These are phyloP conservation scores for Coelinius sp. DNA, from an alignment of 2,888 invertebrate genomes.

Conservation along the genomic window DNA sequence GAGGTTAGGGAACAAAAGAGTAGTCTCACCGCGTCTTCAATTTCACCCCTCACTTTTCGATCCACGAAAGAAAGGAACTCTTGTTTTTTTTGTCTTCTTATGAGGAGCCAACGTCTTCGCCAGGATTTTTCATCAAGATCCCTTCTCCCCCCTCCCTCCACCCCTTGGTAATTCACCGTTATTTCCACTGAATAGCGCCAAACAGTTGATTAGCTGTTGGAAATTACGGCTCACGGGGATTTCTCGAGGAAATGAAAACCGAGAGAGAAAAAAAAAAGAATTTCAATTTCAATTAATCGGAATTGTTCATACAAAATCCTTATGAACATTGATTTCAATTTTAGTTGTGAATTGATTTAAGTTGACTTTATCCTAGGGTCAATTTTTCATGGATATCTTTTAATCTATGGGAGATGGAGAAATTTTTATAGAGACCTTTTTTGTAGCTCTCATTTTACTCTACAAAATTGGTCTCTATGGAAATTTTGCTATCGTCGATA, in stretches of 20 bases:
- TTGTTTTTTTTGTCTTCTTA: neutral
- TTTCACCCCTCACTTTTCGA: constrained; percentile 3
- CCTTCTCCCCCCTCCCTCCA: neutral
- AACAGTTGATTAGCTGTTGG: constrained; percentile 8
- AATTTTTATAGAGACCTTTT: no score
- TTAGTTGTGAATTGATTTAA: no score
- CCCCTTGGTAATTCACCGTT: neutral
- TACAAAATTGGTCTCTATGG: no score
- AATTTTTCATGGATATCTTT: no score
- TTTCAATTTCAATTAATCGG: constrained; percentile 16
- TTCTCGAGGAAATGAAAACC: neutral
- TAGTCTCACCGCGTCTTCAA: neutral
- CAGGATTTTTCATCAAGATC: constrained; percentile 1
- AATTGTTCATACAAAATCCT: neutral
- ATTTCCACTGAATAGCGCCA: neutral
- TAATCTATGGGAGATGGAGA: no score
- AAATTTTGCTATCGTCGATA: no score
- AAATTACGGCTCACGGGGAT: constrained; percentile 19
- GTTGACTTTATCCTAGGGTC: no score
- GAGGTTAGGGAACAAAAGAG: neutral
- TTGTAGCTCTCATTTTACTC: no score
- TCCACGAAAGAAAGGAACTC: neutral
- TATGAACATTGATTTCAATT: neutral
- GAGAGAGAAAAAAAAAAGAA: constrained; percentile 11
- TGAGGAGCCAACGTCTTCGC: neutral